Evolutionary conservation across 2,113 vertebrate species (phyloP).

Genomic region (Sander lucioperca): DNA sequence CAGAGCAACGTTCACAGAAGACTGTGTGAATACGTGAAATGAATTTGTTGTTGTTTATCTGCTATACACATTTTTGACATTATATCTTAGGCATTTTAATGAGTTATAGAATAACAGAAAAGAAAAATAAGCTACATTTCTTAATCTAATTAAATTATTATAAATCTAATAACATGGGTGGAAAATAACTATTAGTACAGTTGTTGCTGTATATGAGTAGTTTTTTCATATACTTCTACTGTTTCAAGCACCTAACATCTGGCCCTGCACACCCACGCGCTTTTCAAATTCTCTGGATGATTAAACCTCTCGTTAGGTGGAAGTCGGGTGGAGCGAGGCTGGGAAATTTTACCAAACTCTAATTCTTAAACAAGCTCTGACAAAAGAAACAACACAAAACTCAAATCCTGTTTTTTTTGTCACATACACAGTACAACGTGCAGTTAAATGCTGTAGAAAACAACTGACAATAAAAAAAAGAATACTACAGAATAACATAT

Average conservation of each 20-base stretch:
- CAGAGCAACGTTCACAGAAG: constrained; percentile 48
- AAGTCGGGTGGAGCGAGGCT: not conserved
- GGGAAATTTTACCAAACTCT: not conserved
- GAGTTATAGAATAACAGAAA: not conserved
- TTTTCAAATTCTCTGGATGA: no score
- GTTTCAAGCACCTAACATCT: not conserved
- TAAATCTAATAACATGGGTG: not conserved
- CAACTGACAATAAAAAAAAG: not conserved
- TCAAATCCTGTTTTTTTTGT: not conserved
- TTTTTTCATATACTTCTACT: not conserved
- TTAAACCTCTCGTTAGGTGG: not conserved
- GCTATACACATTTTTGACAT: not conserved
- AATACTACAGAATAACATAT: not conserved
- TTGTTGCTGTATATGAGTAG: not conserved
- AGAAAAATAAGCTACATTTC: no score
- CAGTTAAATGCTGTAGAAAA: not conserved
- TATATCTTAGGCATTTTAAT: not conserved
- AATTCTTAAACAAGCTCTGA: not conserved
- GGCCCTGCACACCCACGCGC: no score
- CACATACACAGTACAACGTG: not conserved
- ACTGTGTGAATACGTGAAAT: constrained; percentile 22
- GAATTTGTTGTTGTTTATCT: not conserved
- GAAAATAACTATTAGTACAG: not conserved
- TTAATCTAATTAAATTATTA: not conserved
- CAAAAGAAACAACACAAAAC: not conserved